phyloP scores from a whole-genome alignment of 2,113 vertebrate species.

The Pachyramphus minor region DNA sequence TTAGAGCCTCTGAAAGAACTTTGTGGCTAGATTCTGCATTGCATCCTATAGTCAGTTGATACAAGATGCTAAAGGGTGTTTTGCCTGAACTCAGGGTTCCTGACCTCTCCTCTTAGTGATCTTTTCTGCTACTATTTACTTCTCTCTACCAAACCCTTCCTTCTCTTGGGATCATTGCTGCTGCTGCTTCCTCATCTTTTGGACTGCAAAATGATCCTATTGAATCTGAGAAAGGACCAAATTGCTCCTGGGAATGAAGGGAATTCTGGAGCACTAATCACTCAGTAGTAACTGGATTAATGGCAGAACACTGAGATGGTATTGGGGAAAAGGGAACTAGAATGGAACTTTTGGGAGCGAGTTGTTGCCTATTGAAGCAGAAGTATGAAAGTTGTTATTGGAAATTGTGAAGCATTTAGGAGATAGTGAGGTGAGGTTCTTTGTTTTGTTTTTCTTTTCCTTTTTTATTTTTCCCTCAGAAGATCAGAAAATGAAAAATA shows the following conservation, averaged over 20 bases:
- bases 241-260: not conserved
- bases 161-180: conserved; percentile 3
- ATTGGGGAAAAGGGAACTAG: not conserved
- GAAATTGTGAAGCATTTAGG: not conserved
- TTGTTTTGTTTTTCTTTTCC: not conserved
- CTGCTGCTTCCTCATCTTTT: conserved; percentile 21
- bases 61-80: not conserved
- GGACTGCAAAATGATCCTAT: not conserved
- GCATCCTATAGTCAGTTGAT: not conserved
- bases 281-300: not conserved
- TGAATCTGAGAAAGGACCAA: not conserved
- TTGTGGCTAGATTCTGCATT: not conserved
- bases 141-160: not conserved
- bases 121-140: not conserved
- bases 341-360: not conserved
- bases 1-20: not conserved
- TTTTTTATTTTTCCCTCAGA: not conserved
- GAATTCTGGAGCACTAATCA: not conserved
- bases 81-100: not conserved
- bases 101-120: not conserved
- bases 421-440: not conserved
- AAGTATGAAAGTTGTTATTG: not conserved
- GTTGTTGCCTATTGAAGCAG: not conserved
- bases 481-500: not conserved
- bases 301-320: not conserved